phyloP scores from a whole-genome alignment of 2,113 vertebrate species.

The Ciconia stormi region DNA sequence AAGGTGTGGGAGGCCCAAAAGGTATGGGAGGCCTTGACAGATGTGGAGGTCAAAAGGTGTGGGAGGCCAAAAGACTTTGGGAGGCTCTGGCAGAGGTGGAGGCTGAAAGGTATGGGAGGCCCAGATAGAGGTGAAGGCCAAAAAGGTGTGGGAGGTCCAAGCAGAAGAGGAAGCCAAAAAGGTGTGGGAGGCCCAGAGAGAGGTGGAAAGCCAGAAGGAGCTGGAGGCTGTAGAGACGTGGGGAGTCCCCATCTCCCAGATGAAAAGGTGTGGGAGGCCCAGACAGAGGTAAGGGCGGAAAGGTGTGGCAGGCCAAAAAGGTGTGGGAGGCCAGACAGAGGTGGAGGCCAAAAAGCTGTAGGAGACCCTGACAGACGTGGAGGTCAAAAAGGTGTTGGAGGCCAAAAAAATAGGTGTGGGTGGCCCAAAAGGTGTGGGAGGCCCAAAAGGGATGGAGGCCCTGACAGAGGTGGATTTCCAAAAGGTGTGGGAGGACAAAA shows the following conservation, averaged over 20 bases:
- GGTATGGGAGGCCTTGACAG: not conserved
- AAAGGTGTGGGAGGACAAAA: not conserved
- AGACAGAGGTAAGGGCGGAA: no score
- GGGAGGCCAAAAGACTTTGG: not conserved
- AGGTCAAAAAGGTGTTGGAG: accelerated
- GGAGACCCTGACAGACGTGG: not conserved
- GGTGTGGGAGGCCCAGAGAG: no score
- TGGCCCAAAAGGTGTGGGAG: not conserved
- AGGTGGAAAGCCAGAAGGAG: accelerated
- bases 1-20: not conserved
- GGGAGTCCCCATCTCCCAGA: no score
- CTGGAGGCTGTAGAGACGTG: no score
- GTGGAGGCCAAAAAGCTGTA: not conserved
- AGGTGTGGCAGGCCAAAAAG: no score
- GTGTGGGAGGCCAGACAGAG: no score
- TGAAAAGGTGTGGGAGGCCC: no score
- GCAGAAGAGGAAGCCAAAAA: not conserved
- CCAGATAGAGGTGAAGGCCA: not conserved
- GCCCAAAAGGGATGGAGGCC: not conserved
- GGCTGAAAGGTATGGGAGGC: not conserved
- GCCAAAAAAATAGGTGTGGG: no score
- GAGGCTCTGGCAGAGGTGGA: not conserved
- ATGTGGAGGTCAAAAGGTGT: not conserved
- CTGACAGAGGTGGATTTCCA: not conserved
- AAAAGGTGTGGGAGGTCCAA: not conserved